Evolutionary conservation across 2,797 vertebrate species (phyloP).

Genomic region (Vipera latastei): DNA sequence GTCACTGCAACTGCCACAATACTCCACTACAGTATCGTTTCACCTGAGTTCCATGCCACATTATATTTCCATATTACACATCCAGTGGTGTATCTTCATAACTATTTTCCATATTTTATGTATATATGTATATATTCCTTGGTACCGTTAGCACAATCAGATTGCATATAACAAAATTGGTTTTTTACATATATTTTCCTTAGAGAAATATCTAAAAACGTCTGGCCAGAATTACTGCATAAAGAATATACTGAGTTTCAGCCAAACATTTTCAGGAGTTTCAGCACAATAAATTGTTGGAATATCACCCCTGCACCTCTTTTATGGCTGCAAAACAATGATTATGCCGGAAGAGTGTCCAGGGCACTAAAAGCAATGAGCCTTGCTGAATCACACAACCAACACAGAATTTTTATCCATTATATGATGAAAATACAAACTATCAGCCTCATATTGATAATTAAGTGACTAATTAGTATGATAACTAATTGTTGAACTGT

Average conservation of each 20-base stretch:
- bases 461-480: not conserved
- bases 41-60: not conserved
- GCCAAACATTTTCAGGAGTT: not conserved
- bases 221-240: not conserved
- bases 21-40: not conserved
- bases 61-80: not conserved
- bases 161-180: not conserved
- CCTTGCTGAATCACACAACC: not conserved
- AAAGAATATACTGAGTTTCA: not conserved
- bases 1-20: not conserved
- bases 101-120: not conserved
- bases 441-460: not conserved
- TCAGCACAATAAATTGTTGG: not conserved
- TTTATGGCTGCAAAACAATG: not conserved
- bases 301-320: not conserved
- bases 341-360: not conserved
- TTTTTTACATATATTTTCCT: not conserved
- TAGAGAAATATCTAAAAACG: not conserved
- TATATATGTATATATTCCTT: not conserved
- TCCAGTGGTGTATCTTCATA: not conserved
- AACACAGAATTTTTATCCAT: not conserved
- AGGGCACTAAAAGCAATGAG: not conserved
- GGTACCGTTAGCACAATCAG: not conserved
- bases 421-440: not conserved
- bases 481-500: not conserved